phyloP scores from a whole-genome alignment of 2,797 vertebrate species.

The Sitta carolinensis region DNA sequence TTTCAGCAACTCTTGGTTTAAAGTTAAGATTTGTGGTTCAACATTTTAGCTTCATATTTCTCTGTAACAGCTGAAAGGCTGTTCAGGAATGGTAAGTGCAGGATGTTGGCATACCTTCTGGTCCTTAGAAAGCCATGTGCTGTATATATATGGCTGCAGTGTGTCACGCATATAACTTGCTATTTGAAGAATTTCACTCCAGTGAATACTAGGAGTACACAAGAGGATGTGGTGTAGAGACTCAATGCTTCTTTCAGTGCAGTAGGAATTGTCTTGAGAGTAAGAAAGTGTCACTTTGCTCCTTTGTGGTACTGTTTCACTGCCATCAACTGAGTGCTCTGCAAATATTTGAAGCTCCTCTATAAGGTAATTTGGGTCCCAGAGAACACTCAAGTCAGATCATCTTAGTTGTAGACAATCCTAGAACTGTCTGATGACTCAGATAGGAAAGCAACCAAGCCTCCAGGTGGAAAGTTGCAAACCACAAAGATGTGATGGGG shows the following conservation, averaged over 20 bases:
- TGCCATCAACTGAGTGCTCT: neutral
- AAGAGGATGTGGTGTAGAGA: neutral
- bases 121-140: neutral
- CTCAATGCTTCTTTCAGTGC: neutral
- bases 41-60: neutral
- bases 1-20: neutral
- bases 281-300: neutral
- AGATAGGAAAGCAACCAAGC: neutral
- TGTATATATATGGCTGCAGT: neutral
- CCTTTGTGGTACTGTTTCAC: neutral
- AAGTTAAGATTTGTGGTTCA: neutral
- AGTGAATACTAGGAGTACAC: neutral
- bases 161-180: neutral
- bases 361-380: neutral
- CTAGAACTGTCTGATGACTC: neutral
- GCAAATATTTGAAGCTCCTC: neutral
- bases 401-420: neutral
- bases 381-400: neutral
- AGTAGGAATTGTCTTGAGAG: neutral
- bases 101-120: neutral
- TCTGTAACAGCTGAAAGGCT: neutral
- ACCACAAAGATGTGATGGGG: neutral
- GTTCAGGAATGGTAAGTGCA: neutral
- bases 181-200: neutral
- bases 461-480: slow-evolving; percentile 9